Evolutionary conservation across 2,888 invertebrate genomes (phyloP).

Genomic region (Oegoconia quadripuncta): DNA sequence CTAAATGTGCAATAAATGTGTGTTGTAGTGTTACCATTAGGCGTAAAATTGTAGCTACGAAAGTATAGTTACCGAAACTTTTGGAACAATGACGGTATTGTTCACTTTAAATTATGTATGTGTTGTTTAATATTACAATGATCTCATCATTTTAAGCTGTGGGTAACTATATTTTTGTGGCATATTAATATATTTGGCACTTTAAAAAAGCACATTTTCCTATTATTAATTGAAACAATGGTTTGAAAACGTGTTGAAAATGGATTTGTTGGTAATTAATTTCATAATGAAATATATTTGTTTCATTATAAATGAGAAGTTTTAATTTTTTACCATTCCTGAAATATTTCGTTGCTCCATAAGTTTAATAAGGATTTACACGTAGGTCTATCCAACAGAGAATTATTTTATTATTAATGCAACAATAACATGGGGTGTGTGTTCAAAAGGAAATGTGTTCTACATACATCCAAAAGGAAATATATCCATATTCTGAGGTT

Average conservation of each 20-base stretch:
- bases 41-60: conserved; percentile 66
- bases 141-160: conserved; percentile 54
- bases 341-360: neutral
- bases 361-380: too few relatives aligned
- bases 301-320: conserved; percentile 66
- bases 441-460: too few relatives aligned
- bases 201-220: conserved; percentile 77
- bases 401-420: too few relatives aligned
- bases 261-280: conserved; percentile 80
- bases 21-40: conserved; percentile 80
- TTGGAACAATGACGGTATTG: conserved; percentile 33
- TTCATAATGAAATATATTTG: conserved; percentile 80
- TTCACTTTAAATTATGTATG: conserved; percentile 33
- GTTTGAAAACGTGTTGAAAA: conserved; percentile 78
- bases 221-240: conserved; percentile 74
- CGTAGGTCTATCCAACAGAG: too few relatives aligned
- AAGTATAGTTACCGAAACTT: conserved; percentile 45
- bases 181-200: conserved; percentile 76
- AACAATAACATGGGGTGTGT: too few relatives aligned
- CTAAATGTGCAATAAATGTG: conserved; percentile 81
- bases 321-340: conserved; percentile 47
- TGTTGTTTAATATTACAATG: conserved; percentile 53
- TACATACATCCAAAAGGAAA: too few relatives aligned
- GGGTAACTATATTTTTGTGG: conserved; percentile 57
- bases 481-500: too few relatives aligned